A percentile compares a stretch with the other conserved stretches of the same genome.
Evolutionary conservation across 2,797 vertebrate genomes (phyloP).

Genomic region (Etheostoma nigrum): DNA sequence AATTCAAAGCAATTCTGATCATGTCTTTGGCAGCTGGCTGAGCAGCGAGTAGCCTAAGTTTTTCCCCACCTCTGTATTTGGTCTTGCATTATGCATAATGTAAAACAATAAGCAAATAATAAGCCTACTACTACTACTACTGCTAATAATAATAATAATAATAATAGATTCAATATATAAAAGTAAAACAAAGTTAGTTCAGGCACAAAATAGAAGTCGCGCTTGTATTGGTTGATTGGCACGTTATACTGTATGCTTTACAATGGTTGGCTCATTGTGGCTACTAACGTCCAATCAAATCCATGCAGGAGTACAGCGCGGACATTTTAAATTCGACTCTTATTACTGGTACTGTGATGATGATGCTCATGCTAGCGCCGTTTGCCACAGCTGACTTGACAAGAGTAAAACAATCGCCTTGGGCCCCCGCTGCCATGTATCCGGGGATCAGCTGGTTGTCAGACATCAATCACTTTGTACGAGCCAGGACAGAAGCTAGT

Average conservation of each 20-base stretch:
- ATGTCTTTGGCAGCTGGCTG: too few relatives aligned
- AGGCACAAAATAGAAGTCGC: background rate
- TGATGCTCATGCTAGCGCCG: rapidly evolving
- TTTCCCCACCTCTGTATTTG: background rate
- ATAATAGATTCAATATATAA: background rate
- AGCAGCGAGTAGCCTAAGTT: too few relatives aligned
- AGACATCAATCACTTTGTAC: background rate
- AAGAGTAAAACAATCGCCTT: background rate
- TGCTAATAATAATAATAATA: background rate
- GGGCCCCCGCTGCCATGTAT: background rate
- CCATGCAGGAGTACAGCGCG: background rate
- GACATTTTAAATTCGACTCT: background rate
- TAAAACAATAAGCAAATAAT: background rate
- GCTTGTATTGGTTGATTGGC: background rate
- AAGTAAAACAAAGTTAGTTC: background rate
- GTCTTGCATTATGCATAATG: background rate
- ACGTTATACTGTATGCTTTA: background rate
- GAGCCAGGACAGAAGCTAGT: background rate
- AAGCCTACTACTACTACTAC: too few relatives aligned
- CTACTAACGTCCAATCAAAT: background rate
- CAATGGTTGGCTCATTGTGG: background rate
- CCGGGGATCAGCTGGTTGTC: background rate
- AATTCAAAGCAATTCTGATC: background rate
- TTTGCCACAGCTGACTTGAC: background rate
- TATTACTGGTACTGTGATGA: background rate